These are phyloP conservation scores for Furcula furcula DNA, from an alignment of 2,888 invertebrate genomes.

Conservation along the genomic window DNA sequence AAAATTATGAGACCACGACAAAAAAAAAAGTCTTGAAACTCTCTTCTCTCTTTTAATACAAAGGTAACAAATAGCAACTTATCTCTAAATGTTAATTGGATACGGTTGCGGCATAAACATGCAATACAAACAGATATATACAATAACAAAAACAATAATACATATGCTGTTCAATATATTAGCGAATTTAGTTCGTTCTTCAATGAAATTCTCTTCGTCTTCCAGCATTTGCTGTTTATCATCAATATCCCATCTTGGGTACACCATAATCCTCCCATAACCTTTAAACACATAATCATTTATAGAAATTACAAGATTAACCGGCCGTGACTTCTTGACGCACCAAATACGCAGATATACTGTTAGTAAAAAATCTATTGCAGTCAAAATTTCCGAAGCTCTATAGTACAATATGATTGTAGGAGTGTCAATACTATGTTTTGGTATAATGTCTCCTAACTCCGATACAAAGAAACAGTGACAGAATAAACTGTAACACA, in stretches of 20 bases:
- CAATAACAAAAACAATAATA: conserved; percentile 16
- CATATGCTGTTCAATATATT: conserved; percentile 36
- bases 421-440: conserved; percentile 32
- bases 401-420: conserved; percentile 40
- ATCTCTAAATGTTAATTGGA: conserved; percentile 9
- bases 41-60: too few relatives aligned
- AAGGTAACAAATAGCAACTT: too few relatives aligned
- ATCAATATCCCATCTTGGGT: conserved; percentile 30
- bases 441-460: conserved; percentile 34
- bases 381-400: conserved; percentile 36
- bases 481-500: conserved; percentile 36
- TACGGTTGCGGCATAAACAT: conserved; percentile 34
- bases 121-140: conserved; percentile 34
- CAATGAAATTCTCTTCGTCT: conserved; percentile 8
- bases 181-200: conserved; percentile 38
- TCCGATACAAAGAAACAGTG: conserved; percentile 37
- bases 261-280: conserved; percentile 25
- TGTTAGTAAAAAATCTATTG: conserved; percentile 27
- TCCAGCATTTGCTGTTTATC: not conserved
- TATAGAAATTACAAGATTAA: conserved; percentile 26
- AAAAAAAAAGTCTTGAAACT: too few relatives aligned
- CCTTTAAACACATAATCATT: conserved; percentile 30
- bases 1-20: too few relatives aligned
- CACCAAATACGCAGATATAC: conserved; percentile 31
- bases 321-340: conserved; percentile 16